phyloP scores from a whole-genome alignment of 2,113 vertebrate genomes.

The Vulpes lagopus region DNA sequence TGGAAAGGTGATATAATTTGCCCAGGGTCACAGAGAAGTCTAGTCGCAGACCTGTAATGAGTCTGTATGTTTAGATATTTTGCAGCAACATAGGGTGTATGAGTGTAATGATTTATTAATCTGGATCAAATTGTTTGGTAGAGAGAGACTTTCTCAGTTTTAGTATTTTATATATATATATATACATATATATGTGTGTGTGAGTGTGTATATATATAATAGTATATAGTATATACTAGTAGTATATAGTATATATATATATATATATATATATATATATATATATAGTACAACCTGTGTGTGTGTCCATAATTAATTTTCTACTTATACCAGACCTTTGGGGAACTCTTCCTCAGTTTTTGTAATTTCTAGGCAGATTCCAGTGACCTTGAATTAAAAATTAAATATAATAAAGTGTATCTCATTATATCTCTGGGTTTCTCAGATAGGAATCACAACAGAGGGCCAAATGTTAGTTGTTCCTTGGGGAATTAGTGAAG shows the following conservation, averaged over 20 bases:
- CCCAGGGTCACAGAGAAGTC: background rate
- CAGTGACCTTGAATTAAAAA: background rate
- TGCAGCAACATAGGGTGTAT: background rate
- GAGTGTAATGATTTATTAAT: background rate
- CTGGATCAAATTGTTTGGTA: background rate
- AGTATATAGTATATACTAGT: background rate
- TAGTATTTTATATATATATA: background rate
- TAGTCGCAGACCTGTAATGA: background rate
- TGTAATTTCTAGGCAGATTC: background rate
- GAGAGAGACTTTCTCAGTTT: background rate
- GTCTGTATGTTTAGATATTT: background rate
- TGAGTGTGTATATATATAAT: background rate
- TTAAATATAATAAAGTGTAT: background rate
- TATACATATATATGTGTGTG: accelerated
- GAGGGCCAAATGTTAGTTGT: background rate
- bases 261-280: background rate
- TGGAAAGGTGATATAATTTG: background rate
- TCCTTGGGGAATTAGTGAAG: background rate
- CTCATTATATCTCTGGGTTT: background rate
- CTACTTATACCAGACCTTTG: background rate
- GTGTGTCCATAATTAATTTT: background rate
- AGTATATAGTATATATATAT: background rate
- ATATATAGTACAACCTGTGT: background rate
- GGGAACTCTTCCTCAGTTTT: background rate
- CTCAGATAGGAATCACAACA: background rate